Evolutionary conservation across 2,888 invertebrate genomes (phyloP).

Genomic region (Nemoura dubitans): DNA sequence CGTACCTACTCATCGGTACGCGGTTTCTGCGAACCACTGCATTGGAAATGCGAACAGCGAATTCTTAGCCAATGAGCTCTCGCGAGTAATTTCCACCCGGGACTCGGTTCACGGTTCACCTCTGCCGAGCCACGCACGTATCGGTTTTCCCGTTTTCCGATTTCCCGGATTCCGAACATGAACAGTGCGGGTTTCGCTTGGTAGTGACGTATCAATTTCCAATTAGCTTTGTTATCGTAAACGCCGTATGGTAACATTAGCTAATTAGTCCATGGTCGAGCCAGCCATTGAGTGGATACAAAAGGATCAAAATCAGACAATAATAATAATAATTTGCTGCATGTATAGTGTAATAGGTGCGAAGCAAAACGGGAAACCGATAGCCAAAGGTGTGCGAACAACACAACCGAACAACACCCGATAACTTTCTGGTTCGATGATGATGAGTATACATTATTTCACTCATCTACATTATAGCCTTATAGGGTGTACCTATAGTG

Average conservation of each 20-base stretch:
- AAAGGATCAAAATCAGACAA: constrained; percentile 7
- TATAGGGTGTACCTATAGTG: not conserved
- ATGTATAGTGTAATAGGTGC: not conserved
- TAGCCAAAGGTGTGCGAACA: not conserved
- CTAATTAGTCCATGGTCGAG: not conserved
- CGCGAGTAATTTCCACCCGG: not conserved
- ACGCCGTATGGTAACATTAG: not conserved
- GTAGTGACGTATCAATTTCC: not conserved
- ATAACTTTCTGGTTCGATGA: not conserved
- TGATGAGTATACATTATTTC: not conserved
- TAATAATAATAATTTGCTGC: not conserved
- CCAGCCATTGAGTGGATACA: not conserved
- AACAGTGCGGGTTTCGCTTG: not conserved
- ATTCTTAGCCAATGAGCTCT: not conserved
- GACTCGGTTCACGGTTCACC: too few species aligned
- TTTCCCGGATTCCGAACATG: not conserved
- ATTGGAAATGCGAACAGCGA: not conserved
- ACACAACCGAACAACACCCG: too few species aligned
- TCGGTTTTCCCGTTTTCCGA: not conserved
- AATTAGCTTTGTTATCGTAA: constrained; percentile 12
- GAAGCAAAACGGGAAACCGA: not conserved
- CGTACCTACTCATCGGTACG: too few species aligned
- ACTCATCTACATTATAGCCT: not conserved
- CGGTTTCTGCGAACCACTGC: too few species aligned
- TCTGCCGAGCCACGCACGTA: not conserved